phyloP scores from a whole-genome alignment of 2,113 vertebrate genomes.

The Okapia johnstoni region DNA sequence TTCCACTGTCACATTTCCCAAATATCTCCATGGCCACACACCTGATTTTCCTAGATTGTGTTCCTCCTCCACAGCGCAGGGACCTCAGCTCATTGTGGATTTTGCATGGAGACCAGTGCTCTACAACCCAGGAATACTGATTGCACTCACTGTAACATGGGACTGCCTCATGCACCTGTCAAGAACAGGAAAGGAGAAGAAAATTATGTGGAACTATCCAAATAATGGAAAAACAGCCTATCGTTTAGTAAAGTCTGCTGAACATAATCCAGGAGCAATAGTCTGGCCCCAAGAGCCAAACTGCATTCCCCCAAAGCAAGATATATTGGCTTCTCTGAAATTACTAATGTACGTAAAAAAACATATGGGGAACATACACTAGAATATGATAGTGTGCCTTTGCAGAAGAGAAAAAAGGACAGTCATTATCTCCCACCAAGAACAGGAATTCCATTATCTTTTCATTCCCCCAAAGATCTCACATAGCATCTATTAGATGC shows the following conservation, averaged over 20 bases:
- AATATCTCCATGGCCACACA: constrained; percentile 76
- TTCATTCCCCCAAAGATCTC: constrained; percentile 74
- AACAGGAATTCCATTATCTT: constrained; percentile 76
- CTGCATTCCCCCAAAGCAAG: background rate
- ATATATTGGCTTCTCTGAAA: constrained; percentile 51
- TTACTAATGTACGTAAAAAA: constrained; percentile 72
- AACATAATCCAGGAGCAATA: constrained; percentile 29
- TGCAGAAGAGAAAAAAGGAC: constrained; percentile 71
- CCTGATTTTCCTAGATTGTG: constrained; percentile 94
- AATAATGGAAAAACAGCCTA: constrained; percentile 8
- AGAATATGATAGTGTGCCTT: constrained; percentile 48
- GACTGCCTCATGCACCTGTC: constrained; percentile 93
- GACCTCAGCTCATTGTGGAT: constrained; percentile 88
- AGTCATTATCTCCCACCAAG: constrained; percentile 62
- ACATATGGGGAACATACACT: constrained; percentile 66
- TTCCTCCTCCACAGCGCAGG: constrained; percentile 92
- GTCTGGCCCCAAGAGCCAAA: background rate
- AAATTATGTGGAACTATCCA: constrained; percentile 49
- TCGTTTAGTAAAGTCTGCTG: constrained; percentile 47
- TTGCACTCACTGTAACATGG: constrained; percentile 90
- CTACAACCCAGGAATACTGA: constrained; percentile 89
- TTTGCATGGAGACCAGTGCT: constrained; percentile 94
- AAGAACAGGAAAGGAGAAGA: constrained; percentile 66
- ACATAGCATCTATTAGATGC: constrained; percentile 54
- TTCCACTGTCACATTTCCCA: constrained; percentile 7